Percentiles rank a stretch among this genome's conserved stretches.
Conservation (phyloP, 2,888 invertebrate genomes). For the Dysmachus trigonus region DNA sequence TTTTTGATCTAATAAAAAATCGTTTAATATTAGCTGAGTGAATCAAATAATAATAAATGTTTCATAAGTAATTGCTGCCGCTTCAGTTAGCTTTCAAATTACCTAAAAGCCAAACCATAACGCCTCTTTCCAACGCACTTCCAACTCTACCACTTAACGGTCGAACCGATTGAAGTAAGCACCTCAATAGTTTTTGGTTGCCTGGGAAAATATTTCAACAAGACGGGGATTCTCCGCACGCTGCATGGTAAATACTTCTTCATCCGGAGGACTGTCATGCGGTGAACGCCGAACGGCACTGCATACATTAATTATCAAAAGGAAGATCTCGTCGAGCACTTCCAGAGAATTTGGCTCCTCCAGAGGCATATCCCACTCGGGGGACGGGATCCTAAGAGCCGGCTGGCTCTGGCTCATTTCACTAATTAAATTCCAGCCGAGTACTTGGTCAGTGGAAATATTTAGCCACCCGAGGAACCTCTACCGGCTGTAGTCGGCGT, state of each 20-base stretch:
- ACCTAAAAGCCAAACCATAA: not conserved
- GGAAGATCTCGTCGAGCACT: slow-evolving; percentile 7
- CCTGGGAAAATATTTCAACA: slow-evolving; percentile 15
- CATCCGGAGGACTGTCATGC: not conserved
- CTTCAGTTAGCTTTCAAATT: not conserved
- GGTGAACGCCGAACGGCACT: not conserved
- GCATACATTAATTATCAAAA: slow-evolving; percentile 19
- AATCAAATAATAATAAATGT: not conserved
- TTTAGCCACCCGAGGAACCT: slow-evolving; percentile 11
- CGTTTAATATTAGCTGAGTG: not conserved
- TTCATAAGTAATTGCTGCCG: not conserved
- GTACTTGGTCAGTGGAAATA: slow-evolving; percentile 45
- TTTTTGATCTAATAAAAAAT: too few species aligned
- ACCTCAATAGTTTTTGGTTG: slow-evolving; percentile 3
- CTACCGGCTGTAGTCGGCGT: not conserved
- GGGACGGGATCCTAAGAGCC: not conserved
- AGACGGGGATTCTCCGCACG: not conserved
- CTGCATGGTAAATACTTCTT: slow-evolving; percentile 16
- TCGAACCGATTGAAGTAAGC: slow-evolving; percentile 5
- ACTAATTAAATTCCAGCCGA: slow-evolving; percentile 47
- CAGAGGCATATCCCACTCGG: not conserved
- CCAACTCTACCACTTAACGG: not conserved
- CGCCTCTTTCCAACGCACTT: not conserved
- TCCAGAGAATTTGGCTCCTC: not conserved
- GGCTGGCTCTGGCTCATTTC: slow-evolving; percentile 35